Base-by-base conservation (phyloP, 2,888 invertebrate species). In the Ecdyonurus torrentis region DNA sequence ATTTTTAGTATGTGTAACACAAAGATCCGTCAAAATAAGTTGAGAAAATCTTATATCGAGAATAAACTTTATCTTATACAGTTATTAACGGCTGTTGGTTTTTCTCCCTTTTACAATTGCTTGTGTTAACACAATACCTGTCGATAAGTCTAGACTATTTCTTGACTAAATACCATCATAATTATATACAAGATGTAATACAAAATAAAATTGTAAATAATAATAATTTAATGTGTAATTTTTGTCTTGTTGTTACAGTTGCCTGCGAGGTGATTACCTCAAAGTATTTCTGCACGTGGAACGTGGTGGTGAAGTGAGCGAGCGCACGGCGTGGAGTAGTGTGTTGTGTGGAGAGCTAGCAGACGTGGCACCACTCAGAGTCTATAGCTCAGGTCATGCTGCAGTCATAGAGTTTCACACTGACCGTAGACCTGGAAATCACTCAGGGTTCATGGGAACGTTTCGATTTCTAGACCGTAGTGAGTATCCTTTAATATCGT, bases 281-380 rank as follows among this genome's bases (percentile, higher is more conserved):
- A 87, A 89, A 75, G 81, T 89, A 63, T 90, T 87, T 76, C 79
- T 84, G 61, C 87, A 89, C 70, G 79, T 89, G 66, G 87, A 87
- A 62, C 79, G 80, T 65, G 83, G 82, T 0, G 69, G 71, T 5
- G 80, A 80, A 24, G 83, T 90, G 70, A 88, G 85, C 74, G 89
- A 89, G 74, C 81, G 85, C 65, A 87, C 87, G 2, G 84, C 83
- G 15, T 87, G 87, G 84, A 84, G 87, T 59, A 80, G 82, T 55
- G 78, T 85, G 66, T 78, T 89, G 55, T 90, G 90, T 70, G 89
- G 89, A 7, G 77, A 79, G 67, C 74, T 83, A 69, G 78, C 79
- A 18, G 84, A 87, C 69, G 81, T 85, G 59, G 81, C 85, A 58
- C 87, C 88, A 25, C 82, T 83, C 65, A 82, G 85, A 15, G 77